Percentiles rank a stretch among this genome's conserved stretches.
These are phyloP conservation scores for Dipus sagitta DNA, from an alignment of 2,797 vertebrate species.

Conservation along the genomic window DNA sequence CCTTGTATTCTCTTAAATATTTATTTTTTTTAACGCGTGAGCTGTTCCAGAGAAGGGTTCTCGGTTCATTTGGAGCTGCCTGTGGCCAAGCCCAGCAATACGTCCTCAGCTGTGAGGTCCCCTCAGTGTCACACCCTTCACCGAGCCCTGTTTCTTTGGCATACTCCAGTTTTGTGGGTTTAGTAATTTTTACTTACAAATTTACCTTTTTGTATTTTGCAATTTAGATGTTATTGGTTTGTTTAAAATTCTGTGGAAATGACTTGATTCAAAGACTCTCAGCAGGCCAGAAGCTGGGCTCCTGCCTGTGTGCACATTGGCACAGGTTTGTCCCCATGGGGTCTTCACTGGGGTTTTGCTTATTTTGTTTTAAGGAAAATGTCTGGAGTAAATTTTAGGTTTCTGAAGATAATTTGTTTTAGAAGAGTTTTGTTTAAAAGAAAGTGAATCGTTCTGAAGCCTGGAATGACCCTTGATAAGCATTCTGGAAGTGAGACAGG, in stretches of 20 bases:
- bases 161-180: constrained; percentile 86
- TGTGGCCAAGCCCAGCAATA: constrained; percentile 87
- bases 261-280: constrained; percentile 61
- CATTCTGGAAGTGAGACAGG: constrained; percentile 41
- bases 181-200: constrained; percentile 80
- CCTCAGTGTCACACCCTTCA: constrained; percentile 74
- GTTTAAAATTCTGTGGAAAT: constrained; percentile 79
- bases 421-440: constrained; percentile 52
- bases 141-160: constrained; percentile 80
- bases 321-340: neutral
- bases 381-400: constrained; percentile 60
- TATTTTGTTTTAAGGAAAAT: constrained; percentile 76
- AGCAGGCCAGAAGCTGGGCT: neutral
- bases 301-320: neutral
- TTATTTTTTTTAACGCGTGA: constrained; percentile 87
- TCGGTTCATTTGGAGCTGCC: constrained; percentile 87
- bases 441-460: neutral
- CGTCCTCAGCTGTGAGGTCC: constrained; percentile 76
- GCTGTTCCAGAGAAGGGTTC: constrained; percentile 84
- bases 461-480: neutral
- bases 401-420: constrained; percentile 21
- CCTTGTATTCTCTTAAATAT: constrained; percentile 91
- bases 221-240: constrained; percentile 66
- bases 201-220: constrained; percentile 83
- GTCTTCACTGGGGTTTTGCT: neutral